phyloP scores from a whole-genome alignment of 2,888 invertebrate species.

The Galeopsomyia nigrocyanea region DNA sequence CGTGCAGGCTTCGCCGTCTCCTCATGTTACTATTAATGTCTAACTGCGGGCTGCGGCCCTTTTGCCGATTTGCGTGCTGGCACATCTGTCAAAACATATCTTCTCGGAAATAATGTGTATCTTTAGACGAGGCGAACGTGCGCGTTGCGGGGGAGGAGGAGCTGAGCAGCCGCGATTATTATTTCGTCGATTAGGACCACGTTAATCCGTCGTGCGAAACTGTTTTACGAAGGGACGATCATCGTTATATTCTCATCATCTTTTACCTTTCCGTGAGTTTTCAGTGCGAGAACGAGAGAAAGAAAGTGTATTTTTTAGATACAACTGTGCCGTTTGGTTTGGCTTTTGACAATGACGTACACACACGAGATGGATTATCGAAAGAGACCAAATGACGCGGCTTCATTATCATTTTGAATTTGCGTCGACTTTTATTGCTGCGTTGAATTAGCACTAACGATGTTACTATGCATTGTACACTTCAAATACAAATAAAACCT shows the following conservation, averaged over 20 bases:
- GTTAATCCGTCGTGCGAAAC: neutral
- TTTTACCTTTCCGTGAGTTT: neutral
- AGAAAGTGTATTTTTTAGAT: neutral
- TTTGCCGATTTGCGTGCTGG: conserved; percentile 35
- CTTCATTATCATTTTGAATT: conserved; percentile 46
- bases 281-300: neutral
- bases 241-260: too few relatives aligned
- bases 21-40: conserved; percentile 43
- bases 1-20: conserved; percentile 36
- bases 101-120: conserved; percentile 46
- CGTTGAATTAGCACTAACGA: conserved; percentile 60
- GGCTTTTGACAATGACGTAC: neutral
- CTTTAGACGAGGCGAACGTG: conserved; percentile 23
- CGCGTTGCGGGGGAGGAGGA: too few relatives aligned
- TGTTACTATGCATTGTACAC: conserved; percentile 64
- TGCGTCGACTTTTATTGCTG: conserved; percentile 50
- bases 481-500: conserved; percentile 64
- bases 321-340: neutral
- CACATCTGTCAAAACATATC: conserved; percentile 48
- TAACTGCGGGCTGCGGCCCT: conserved; percentile 7
- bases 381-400: conserved; percentile 40
- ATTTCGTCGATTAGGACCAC: conserved; percentile 8
- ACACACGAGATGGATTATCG: neutral
- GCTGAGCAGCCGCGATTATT: conserved; percentile 10
- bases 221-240: neutral